phyloP scores from a whole-genome alignment of 2,888 invertebrate genomes.

The Agrypnus murinus region DNA sequence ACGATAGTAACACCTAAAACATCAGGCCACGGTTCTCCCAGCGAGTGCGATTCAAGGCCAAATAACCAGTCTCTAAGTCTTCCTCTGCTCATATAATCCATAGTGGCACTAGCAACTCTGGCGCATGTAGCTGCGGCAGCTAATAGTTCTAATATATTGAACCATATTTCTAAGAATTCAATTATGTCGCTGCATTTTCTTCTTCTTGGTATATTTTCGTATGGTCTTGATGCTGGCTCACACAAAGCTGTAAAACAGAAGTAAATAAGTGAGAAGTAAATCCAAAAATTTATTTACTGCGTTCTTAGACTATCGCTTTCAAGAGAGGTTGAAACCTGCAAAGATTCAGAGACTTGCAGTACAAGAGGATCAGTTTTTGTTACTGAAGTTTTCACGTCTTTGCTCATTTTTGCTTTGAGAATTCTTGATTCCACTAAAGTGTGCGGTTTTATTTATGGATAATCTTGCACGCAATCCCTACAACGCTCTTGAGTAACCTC shows the following conservation, averaged over 20 bases:
- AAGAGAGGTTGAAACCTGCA: too few species aligned
- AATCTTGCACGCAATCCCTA: too few species aligned
- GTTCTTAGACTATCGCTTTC: too few species aligned
- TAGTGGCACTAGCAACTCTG: conserved; percentile 77
- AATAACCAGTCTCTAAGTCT: conserved; percentile 77
- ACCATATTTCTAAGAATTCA: conserved; percentile 77
- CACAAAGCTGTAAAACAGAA: conserved; percentile 60
- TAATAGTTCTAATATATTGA: conserved; percentile 75
- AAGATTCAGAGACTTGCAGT: too few species aligned
- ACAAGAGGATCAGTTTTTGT: too few species aligned
- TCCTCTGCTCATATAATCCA: conserved; percentile 77
- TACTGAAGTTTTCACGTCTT: too few species aligned
- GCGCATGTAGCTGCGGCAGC: conserved; percentile 78
- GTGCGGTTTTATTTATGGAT: too few species aligned
- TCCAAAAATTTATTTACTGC: too few species aligned
- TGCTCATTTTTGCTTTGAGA: too few species aligned
- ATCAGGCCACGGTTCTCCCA: conserved; percentile 79
- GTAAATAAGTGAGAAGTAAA: too few species aligned
- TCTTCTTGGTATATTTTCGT: conserved; percentile 66
- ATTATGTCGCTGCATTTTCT: conserved; percentile 73
- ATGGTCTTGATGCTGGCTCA: conserved; percentile 56
- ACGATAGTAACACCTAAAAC: conserved; percentile 77
- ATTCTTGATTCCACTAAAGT: too few species aligned
- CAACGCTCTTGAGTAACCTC: too few species aligned
- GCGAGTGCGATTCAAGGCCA: conserved; percentile 75